Conservation (phyloP, 37 sponge, comb jelly and placozoan genomes). For the Beroe forskalii region DNA sequence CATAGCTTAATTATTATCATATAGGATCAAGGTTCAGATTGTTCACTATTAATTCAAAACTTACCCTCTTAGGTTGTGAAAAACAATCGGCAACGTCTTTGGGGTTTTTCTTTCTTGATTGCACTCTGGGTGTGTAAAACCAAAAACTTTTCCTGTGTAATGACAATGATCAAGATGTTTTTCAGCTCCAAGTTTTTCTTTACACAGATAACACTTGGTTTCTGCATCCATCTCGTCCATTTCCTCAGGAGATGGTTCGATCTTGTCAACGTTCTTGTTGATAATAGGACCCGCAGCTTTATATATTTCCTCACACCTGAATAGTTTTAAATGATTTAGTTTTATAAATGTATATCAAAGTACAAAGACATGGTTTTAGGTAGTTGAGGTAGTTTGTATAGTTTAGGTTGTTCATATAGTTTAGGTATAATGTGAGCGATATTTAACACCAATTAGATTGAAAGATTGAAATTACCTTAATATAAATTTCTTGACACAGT, state of each 20-base stretch:
- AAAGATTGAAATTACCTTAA: too few species aligned
- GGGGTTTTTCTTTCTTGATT: background rate
- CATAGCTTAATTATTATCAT: too few species aligned
- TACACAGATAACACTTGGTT: background rate
- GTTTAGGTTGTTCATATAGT: too few species aligned
- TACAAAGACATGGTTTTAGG: too few species aligned
- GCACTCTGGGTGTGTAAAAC: background rate
- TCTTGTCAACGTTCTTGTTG: background rate
- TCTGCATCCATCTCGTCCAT: background rate
- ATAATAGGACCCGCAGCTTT: background rate
- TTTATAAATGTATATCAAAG: too few species aligned
- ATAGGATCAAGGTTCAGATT: too few species aligned
- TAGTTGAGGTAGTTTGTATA: too few species aligned
- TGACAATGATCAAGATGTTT: slow-evolving; percentile 11
- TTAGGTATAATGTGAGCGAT: too few species aligned
- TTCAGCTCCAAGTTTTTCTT: background rate
- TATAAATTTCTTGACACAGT: background rate
- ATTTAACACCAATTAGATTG: too few species aligned
- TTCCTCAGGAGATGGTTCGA: background rate
- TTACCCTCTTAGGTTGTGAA: background rate
- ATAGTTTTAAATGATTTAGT: too few species aligned
- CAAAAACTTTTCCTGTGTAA: background rate
- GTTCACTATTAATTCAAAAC: too few species aligned
- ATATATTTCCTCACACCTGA: background rate
- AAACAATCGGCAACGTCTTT: background rate